Conservation (phyloP, 2,888 invertebrate species). For the Anthrax anthrax region DNA sequence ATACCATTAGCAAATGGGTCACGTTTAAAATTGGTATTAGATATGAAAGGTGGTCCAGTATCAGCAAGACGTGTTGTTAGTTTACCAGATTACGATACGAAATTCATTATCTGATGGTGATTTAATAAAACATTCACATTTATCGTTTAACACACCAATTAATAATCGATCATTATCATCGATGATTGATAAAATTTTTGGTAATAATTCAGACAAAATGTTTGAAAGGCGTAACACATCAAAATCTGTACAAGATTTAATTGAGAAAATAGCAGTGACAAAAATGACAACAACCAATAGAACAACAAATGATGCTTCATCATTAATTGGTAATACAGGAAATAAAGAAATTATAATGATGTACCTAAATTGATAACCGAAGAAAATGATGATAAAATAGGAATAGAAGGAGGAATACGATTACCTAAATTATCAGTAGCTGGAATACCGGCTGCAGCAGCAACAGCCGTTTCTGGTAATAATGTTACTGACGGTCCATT, state of each 20-base stretch:
- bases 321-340: not conserved
- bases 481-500: constrained; percentile 2
- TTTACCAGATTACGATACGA: constrained; percentile 13
- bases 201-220: not conserved
- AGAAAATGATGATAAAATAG: not conserved
- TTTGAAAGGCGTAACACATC: constrained; percentile 8
- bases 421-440: not conserved
- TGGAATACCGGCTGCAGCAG: not conserved
- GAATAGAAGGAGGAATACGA: not conserved
- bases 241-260: constrained; percentile 13
- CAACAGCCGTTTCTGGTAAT: not conserved
- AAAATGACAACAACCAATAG: constrained; percentile 8
- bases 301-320: constrained; percentile 2
- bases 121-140: not conserved
- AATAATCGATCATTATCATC: constrained; percentile 8
- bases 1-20: constrained; percentile 53
- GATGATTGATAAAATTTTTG: constrained; percentile 10
- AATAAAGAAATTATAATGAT: not conserved
- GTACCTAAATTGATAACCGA: no score
- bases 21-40: constrained; percentile 54
- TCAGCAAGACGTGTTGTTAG: constrained; percentile 44
- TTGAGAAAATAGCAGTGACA: constrained; percentile 11
- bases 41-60: constrained; percentile 65
- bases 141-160: not conserved
- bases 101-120: not conserved